Base-by-base conservation (phyloP, 2,797 vertebrate species). In the Rhinatrema bivittatum region DNA sequence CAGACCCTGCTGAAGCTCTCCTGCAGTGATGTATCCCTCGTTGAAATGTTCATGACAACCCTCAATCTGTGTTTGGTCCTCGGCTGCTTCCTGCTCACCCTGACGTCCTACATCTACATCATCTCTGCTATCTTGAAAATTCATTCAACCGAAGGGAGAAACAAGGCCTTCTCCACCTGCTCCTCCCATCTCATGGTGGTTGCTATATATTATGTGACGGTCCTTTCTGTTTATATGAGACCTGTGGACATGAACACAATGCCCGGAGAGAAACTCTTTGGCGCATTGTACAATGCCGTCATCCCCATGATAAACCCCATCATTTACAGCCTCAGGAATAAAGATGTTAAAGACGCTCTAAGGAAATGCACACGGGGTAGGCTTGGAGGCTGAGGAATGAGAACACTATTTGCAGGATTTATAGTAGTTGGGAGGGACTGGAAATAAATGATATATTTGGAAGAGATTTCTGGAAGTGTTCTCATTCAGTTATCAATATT, bases 301-400 rank as follows among this genome's bases (percentile, higher is more conserved):
- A 60, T 53, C 3, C 59, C 59, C 27, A 60, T 60, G 53, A 18
- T 68, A 16, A 68, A 62, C 4, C 53, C 61, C 5, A 39, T 62
- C 15, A 60, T 67, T 19, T 65, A 62, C 20, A 62, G 50, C 20
- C 25, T 62, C 20, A 53, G 59, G 7, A 65, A 62, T 25, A 53
- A 70, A 16, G 53, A 67, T 10, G 42, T 62, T 4, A 67, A 67
- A 12, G 36, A 48, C 3, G 50, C 58, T 8, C 18, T 46, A 17
- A 7, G 7, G 26, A 39, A 24, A n/a, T n/a, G n/a, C n/a, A n/a
- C n/a, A n/a, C n/a, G n/a, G n/a, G n/a, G n/a, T n/a, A n/a, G n/a
- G n/a, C n/a, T n/a, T n/a, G n/a, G n/a, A n/a, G n/a, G n/a, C n/a
- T n/a, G n/a, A n/a, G n/a, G n/a, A n/a, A n/a, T n/a, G n/a, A n/a